Base-by-base conservation (phyloP, 2,888 invertebrate species). In the Sphinx pinastri region DNA sequence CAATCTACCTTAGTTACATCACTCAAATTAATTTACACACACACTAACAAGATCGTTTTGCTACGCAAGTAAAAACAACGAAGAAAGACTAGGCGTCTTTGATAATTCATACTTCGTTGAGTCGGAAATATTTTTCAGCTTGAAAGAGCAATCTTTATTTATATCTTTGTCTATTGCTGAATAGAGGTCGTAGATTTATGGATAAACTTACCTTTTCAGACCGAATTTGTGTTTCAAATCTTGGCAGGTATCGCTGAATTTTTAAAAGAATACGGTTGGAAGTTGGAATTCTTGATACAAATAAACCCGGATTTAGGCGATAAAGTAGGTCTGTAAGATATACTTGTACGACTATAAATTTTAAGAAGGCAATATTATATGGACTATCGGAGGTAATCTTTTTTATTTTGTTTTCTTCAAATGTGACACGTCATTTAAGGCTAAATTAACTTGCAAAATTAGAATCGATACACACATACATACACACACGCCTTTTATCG, bases 51-150 rank as follows among this genome's bases (percentile, higher is more conserved):
- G 19, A 12, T 63, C 49, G 7, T 49, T 63, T 49, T 63, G 60
- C 19, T 19, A 47, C 60, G 16, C 19, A 16, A 49, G 60, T 59
- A 31, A 14, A 16, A 19, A 63, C 45, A 63, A 49, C 60, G 54
- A 55, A 16, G 49, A 19, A 55, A 16, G 49, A 19, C 19, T 47
- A 49, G n/a, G n/a, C n/a, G 63, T 49, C 63, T 63, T 63, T 63
- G 63, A 63, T 63, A 60, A 60, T 63, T 63, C 47, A 47, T 63
- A 19, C n/a, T 63, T 47, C 47, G 45, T 47, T 47, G 63, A 63
- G 49, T 47, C 49, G 49, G 63, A 63, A 49, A 60, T 45, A 49
- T 63, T 49, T 19, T 63, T 13, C 16, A 19, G 63, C 63, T 63
- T 49, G 49, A 49, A 6, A 49, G 63, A 63, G 14, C 63, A 25